Base-by-base conservation (phyloP, 2,113 vertebrate genomes). In the Origma solitaria region DNA sequence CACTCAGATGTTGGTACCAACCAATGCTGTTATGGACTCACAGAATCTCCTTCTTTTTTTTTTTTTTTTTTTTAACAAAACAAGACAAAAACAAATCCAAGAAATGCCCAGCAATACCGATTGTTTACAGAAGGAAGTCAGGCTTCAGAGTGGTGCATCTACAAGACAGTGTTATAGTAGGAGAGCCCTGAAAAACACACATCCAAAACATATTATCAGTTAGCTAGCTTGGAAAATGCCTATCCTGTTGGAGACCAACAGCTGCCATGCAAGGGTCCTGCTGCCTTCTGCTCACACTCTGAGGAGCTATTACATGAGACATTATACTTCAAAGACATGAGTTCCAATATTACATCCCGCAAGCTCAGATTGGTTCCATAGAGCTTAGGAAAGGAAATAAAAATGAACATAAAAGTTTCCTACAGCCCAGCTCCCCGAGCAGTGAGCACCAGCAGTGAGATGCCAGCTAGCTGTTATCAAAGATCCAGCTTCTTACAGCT, bases 71-170 rank as follows among this genome's bases (percentile, higher is more conserved):
- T 50, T 35, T 7, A 44, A 64, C 1, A 4, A 28, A 44, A 64
- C 1, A 3, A 28, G 27, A 45, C 1, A 0, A 25, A 60, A 42
- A 22, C 8, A 14, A 44, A 40, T 6, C 0, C 3, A 30, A 44
- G 10, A 79, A 57, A 9, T 15, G 11, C 15, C 4, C 25, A 57
- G 3, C 13, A 50, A 14, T 45, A n/a, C 18, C 66, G 25, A 13
- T 20, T 56, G 4, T 78, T 78, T 75, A 42, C 42, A 73, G 27
- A 62, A 69, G n/a, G n/a, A 93, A 85, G 13, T 40, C 27, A 60
- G 15, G 23, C 8, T 82, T 81, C 40, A 72, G 28, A 20, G 4
- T 9, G 30, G 40, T 37, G 4, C 22, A 24, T 35, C 45, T 61
- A 82, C 53, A 82, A 71, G 24, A 56, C 11, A 66, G 3, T 7